Evolutionary conservation across 2,113 vertebrate genomes (phyloP), one percentile per base, ranked within the genome.

Genomic region (Ahaetulla prasina): DNA sequence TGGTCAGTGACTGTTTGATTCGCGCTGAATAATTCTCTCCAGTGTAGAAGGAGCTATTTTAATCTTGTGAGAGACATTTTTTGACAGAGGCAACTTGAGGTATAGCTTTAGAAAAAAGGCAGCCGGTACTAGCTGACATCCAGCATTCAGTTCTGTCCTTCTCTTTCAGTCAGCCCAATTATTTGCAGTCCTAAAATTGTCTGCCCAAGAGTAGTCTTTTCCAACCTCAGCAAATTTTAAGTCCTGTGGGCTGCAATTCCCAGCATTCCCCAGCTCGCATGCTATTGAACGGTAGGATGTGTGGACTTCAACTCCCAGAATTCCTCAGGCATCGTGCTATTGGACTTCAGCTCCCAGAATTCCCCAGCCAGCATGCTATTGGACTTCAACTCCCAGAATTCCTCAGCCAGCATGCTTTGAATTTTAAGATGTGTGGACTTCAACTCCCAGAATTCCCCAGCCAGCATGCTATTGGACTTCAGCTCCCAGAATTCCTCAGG

Each of bases 1-100:
- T 18, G 89, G 85, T 53, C 92, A 57, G 10, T 11, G 92, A 49
- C 54, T 88, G 57, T 88, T n/a, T 84, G 0, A 54, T 97, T 94
- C 63, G 43, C 87, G 0, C 95, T 92, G 93, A 95, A 92, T 95
- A 96, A 95, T 93, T 96, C 92, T 60, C 84, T 0, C 12, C 0
- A 2, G 63, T 88, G 23, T 1, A 87, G 94, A 49, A 0, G 20
- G 89, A 90, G 25, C 94, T 85, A 9, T 87, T 93, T 94, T 45
- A 90, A 96, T 94, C 84, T 92, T 4, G 95, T 49, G 91, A 94
- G 96, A 92, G 22, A 0, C 35, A 63, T 54, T 88, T 88, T 55
- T 45, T 4, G 20, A 35, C 18, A 16, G 54, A 60, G 43, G 20
- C 60, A 39, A 35, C 53, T 43, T 16, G 39, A 49, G 45, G 53